Conservation (phyloP, 2,113 vertebrate species). For the Melanerpes formicivorus region DNA sequence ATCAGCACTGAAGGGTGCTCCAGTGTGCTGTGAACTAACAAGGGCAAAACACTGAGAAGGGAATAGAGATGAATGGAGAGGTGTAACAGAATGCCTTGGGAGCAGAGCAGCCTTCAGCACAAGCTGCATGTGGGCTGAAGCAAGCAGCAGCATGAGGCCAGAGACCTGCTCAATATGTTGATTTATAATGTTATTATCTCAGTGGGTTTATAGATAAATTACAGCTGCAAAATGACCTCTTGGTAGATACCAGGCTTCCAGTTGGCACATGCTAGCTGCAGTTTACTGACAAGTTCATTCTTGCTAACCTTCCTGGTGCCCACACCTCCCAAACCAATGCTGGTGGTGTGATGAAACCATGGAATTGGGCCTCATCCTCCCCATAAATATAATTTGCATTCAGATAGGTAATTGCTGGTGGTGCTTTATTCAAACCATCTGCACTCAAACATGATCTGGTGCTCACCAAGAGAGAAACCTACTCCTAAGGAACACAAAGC, state of each 20-base stretch:
- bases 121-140: background rate
- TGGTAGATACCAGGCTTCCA: background rate
- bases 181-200: background rate
- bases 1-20: constrained; percentile 10
- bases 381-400: background rate
- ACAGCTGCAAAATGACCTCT: background rate
- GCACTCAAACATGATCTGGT: background rate
- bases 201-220: background rate
- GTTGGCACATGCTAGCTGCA: background rate
- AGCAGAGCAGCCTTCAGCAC: background rate
- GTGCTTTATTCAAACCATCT: background rate
- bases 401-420: background rate
- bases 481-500: background rate
- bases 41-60: constrained; percentile 22
- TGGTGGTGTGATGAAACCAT: background rate
- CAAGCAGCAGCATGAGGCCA: background rate
- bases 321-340: background rate
- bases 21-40: background rate
- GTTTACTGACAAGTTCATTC: background rate
- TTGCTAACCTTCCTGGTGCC: background rate
- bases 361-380: background rate
- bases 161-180: background rate
- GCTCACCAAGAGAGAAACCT: background rate
- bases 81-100: background rate
- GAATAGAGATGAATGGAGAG: constrained; percentile 28